Percentiles rank a stretch among this genome's conserved stretches.
phyloP scores from a whole-genome alignment of 2,888 invertebrate species.

The Dorcus hopei region DNA sequence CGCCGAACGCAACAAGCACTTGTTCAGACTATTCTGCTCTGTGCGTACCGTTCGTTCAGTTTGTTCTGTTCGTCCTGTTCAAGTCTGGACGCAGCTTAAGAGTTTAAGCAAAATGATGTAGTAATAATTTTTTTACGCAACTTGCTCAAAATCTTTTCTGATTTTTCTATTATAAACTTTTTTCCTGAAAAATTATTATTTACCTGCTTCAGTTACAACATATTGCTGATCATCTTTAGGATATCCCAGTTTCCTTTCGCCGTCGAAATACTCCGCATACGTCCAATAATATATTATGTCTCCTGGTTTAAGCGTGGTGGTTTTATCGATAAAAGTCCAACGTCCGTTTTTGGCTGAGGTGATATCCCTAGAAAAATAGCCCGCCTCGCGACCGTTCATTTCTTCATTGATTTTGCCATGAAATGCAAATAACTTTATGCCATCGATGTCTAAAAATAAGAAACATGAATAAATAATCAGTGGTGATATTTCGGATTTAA shows the following conservation, averaged over 20 bases:
- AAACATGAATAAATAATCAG: neutral
- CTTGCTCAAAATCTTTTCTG: no score
- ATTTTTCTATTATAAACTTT: neutral
- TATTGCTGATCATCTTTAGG: slow-evolving; percentile 60
- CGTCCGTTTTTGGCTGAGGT: slow-evolving; percentile 58
- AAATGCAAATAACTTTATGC: slow-evolving; percentile 69
- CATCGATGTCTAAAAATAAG: slow-evolving; percentile 54
- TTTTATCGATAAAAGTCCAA: slow-evolving; percentile 65
- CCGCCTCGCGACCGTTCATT: slow-evolving; percentile 67
- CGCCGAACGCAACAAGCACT: no score
- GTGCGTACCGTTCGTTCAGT: no score
- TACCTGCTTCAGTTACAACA: slow-evolving; percentile 44
- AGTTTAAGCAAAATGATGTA: no score
- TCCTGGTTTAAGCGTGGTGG: slow-evolving; percentile 58
- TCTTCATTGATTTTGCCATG: slow-evolving; percentile 73
- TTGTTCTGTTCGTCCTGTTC: no score
- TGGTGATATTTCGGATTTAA: no score
- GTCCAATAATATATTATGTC: slow-evolving; percentile 76
- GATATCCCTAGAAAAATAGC: slow-evolving; percentile 63
- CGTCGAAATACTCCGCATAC: slow-evolving; percentile 62
- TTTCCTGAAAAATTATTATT: neutral
- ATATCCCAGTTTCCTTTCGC: slow-evolving; percentile 55
- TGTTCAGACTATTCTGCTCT: no score
- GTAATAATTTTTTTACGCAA: no score
- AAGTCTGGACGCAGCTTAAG: no score